phyloP scores from a whole-genome alignment of 2,888 invertebrate species.

The Polyommatus iphigenia region DNA sequence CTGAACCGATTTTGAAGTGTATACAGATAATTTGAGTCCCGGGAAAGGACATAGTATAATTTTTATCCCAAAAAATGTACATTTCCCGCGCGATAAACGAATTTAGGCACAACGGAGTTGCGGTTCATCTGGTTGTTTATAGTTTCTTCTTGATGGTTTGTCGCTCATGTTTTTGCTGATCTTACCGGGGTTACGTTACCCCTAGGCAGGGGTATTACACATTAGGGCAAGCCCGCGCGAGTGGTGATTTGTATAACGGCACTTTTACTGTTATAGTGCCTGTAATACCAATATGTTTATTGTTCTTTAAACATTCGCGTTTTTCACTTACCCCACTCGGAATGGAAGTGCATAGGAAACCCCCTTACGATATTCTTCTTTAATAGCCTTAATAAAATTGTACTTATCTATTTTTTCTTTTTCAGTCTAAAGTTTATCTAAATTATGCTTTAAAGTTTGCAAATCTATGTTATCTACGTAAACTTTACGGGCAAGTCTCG shows the following conservation, averaged over 20 bases:
- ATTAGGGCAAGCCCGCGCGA: slow-evolving; percentile 25
- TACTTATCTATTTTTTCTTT: no score
- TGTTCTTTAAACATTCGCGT: slow-evolving; percentile 37
- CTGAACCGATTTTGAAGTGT: no score
- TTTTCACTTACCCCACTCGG: not conserved
- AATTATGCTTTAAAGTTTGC: no score
- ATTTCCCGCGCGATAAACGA: no score
- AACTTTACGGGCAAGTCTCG: no score
- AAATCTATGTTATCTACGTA: no score
- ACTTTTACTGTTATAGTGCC: slow-evolving; percentile 40
- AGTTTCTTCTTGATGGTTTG: not conserved
- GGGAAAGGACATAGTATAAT: no score
- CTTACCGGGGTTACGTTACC: not conserved
- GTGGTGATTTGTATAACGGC: slow-evolving; percentile 42
- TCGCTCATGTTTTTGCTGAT: not conserved
- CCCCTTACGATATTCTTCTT: not conserved
- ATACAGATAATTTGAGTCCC: no score
- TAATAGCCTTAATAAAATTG: not conserved
- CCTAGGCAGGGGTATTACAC: slow-evolving; percentile 34
- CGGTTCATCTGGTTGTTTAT: no score
- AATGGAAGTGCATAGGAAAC: not conserved
- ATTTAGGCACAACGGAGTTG: no score
- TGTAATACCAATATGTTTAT: slow-evolving; percentile 39
- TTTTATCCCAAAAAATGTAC: no score
- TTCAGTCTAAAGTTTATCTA: no score